Evolutionary conservation across 2,888 invertebrate genomes (phyloP), one percentile per base, ranked within the genome.

Genomic region (Andrena bucephala): DNA sequence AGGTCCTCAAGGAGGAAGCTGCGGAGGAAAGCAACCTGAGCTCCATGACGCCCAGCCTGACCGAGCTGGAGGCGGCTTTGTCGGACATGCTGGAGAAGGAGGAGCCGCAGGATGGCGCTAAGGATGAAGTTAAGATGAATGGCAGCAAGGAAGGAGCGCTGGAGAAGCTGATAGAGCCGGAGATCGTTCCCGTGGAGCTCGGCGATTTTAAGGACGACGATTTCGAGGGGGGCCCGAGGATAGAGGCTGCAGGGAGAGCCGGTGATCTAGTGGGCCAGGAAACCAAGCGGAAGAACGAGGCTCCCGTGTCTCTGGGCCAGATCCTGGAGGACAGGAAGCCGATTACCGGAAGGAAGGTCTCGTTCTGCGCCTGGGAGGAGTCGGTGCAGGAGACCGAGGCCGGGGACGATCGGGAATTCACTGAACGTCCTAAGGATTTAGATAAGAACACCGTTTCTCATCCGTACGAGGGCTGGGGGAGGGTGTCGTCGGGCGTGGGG

Each of bases 11-110:
- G 27, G 92, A 91, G 16, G 92, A 90, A 20, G 83, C 84, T 2
- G 81, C 85, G 1, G 90, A 89, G 10, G 89, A 59, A 20, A 92
- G 93, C 62, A 92, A 93, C 81, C 83, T 92, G 54, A 93, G 93
- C 72, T 94, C 94, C 71, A 94, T 93, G 93, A 94, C 94, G 31
- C 93, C 94, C 27, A 93, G 93, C 57, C 86, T 94, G 62, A 92
- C 91, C 24, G 94, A 94, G 80, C 81, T 94, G 48, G 93, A 94
- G 79, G 92, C 90, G 1, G 93, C 94, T 6, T 85, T 94, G n/a
- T 93, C 93, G 10, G 93, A 93, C 77, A 92, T 94, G 91, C 83
- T 94, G 27, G 94, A 94, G 77, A 91, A 88, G 42, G 92, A 92
- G 59, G 92, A 92, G 27, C 79, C 88, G 1, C 70, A 76, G 16